These are phyloP conservation scores for Caenorhabditis macrosperma DNA, from an alignment of 2,888 invertebrate species.

Conservation along the genomic window DNA sequence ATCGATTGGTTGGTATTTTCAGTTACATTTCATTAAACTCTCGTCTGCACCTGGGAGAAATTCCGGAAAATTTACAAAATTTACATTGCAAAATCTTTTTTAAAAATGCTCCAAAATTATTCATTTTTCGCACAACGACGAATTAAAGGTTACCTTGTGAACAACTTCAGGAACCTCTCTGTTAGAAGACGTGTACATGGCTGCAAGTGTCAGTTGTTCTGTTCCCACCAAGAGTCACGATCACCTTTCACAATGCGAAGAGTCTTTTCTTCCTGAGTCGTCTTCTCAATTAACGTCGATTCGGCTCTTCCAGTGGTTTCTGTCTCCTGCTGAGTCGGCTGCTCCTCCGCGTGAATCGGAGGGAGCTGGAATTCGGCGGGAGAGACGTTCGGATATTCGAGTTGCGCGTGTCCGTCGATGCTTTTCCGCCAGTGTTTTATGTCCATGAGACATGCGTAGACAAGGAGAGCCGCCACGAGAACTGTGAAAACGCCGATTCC, in stretches of 20 bases:
- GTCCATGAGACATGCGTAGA: constrained; percentile 39
- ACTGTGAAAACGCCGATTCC: constrained; percentile 35
- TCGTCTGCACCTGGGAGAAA: too few species aligned
- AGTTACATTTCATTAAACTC: too few species aligned
- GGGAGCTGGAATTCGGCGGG: constrained; percentile 28
- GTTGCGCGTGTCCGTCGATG: constrained; percentile 28
- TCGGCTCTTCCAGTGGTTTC: constrained; percentile 7
- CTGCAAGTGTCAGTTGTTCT: constrained; percentile 2
- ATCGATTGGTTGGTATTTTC: too few species aligned
- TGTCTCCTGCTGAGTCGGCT: background rate
- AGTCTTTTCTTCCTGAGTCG: constrained; percentile 35
- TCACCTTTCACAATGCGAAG: constrained; percentile 38
- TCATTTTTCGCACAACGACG: too few species aligned
- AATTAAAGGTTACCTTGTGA: constrained; percentile 6
- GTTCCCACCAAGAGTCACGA: too few species aligned
- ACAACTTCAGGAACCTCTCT: constrained; percentile 36
- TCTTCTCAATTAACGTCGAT: constrained; percentile 2
- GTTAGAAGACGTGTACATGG: constrained; percentile 47
- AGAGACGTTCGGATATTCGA: constrained; percentile 19
- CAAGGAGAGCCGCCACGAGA: constrained; percentile 10
- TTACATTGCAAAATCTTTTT: too few species aligned
- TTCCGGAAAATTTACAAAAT: too few species aligned
- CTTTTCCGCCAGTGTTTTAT: constrained; percentile 54
- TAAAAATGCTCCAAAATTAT: too few species aligned
- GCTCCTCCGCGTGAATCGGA: constrained; percentile 23